These are phyloP conservation scores for Xylophagus ater DNA, from an alignment of 2,888 invertebrate genomes.

Conservation along the genomic window DNA sequence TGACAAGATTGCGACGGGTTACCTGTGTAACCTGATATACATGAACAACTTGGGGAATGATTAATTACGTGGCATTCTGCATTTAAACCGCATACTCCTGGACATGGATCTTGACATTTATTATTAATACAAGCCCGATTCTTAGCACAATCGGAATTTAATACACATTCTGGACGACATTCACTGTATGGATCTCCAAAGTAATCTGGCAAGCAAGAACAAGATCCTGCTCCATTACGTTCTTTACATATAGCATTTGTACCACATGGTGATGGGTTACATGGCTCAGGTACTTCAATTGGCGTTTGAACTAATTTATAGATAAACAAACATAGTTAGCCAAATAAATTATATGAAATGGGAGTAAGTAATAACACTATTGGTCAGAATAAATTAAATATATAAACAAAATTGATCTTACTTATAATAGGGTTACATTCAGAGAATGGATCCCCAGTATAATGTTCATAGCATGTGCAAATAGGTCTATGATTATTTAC, in stretches of 20 bases:
- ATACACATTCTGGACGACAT: slow-evolving; percentile 76
- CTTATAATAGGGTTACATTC: slow-evolving; percentile 51
- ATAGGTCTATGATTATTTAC: slow-evolving; percentile 75
- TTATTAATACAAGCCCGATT: slow-evolving; percentile 71
- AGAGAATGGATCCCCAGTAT: slow-evolving; percentile 75
- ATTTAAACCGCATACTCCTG: slow-evolving; percentile 68
- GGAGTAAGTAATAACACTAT: no score
- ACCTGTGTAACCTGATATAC: slow-evolving; percentile 65
- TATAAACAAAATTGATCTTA: no score
- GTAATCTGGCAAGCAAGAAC: slow-evolving; percentile 69
- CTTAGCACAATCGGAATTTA: slow-evolving; percentile 67
- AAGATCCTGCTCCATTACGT: slow-evolving; percentile 71
- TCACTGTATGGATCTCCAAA: slow-evolving; percentile 79
- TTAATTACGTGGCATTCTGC: slow-evolving; percentile 71
- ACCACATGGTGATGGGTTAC: slow-evolving; percentile 79
- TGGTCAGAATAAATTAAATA: no score
- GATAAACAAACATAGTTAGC: no score
- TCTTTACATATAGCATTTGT: slow-evolving; percentile 76
- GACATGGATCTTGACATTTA: slow-evolving; percentile 76
- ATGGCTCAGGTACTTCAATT: slow-evolving; percentile 56
- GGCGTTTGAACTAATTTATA: slow-evolving; percentile 50
- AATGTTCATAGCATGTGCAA: slow-evolving; percentile 69
- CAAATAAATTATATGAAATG: no score
- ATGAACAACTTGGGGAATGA: slow-evolving; percentile 71
- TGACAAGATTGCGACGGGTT: slow-evolving; percentile 55